Conservation (phyloP, 2,797 vertebrate genomes). For the Acipenser ruthenus region DNA sequence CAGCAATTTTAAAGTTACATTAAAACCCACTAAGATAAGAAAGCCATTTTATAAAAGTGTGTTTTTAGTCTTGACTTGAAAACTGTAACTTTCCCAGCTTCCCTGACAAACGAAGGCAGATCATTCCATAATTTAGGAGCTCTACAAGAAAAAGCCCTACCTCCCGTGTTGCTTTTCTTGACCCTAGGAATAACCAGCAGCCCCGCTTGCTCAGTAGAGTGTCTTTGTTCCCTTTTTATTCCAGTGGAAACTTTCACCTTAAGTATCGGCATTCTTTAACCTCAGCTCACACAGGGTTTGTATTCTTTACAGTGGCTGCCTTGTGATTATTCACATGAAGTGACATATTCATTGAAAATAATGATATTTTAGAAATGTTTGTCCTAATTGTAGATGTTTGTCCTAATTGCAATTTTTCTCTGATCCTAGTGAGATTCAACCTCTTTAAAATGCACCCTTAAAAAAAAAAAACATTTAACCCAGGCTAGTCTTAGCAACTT, state of each 20-base stretch:
- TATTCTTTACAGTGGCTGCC: slow-evolving; percentile 34
- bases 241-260: slow-evolving; percentile 30
- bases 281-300: slow-evolving; percentile 26
- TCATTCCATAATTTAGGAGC: too few species aligned
- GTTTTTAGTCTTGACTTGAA: too few species aligned
- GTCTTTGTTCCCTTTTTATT: slow-evolving; percentile 37
- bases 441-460: slow-evolving; percentile 45
- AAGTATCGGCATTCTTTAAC: slow-evolving; percentile 22
- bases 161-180: too few species aligned
- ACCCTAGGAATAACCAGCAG: too few species aligned
- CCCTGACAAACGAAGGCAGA: too few species aligned
- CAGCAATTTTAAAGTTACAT: too few species aligned
- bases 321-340: slow-evolving; percentile 50
- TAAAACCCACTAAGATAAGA: too few species aligned
- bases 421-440: slow-evolving; percentile 49
- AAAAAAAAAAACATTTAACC: slow-evolving; percentile 23
- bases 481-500: background rate
- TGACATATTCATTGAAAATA: slow-evolving; percentile 42
- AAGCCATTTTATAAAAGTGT: too few species aligned
- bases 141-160: too few species aligned
- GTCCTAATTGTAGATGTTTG: slow-evolving; percentile 52
- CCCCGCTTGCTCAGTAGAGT: slow-evolving; percentile 26
- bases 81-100: too few species aligned
- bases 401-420: slow-evolving; percentile 38
- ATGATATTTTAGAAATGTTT: slow-evolving; percentile 61